These are phyloP conservation scores for Pterobdella sp. DNA, from an alignment of 2,888 invertebrate species.

Conservation along the genomic window DNA sequence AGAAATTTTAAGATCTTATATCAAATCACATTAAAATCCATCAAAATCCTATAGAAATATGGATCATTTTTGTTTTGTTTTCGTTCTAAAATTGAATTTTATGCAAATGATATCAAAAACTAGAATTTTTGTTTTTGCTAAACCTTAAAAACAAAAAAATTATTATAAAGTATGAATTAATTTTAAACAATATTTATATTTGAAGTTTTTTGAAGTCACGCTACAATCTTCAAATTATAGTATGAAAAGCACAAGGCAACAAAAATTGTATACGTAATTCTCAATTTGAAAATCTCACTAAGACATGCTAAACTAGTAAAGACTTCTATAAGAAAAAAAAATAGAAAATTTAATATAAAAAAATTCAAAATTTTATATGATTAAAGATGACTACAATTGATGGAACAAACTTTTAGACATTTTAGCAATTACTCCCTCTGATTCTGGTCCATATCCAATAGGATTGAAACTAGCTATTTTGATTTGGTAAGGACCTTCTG, in stretches of 20 bases:
- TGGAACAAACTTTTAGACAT: too few relatives aligned
- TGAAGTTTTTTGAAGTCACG: not conserved
- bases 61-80: too few relatives aligned
- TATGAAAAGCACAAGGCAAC: not conserved
- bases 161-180: too few relatives aligned
- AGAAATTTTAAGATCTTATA: not conserved
- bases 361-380: not conserved
- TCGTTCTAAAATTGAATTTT: too few relatives aligned
- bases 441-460: not conserved
- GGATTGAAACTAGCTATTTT: not conserved
- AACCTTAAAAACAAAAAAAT: too few relatives aligned
- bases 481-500: conserved; percentile 4
- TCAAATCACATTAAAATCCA: not conserved
- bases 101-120: too few relatives aligned
- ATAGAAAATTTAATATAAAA: conserved; percentile 3
- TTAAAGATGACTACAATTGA: too few relatives aligned
- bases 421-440: not conserved
- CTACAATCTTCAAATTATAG: not conserved
- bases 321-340: not conserved
- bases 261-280: too few relatives aligned
- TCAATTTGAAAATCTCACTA: too few relatives aligned
- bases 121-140: too few relatives aligned
- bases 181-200: not conserved
- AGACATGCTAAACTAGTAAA: too few relatives aligned
- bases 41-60: too few relatives aligned